Evolutionary conservation across 2,888 invertebrate species (phyloP).

Genomic region (Ryuthela nishihirai): DNA sequence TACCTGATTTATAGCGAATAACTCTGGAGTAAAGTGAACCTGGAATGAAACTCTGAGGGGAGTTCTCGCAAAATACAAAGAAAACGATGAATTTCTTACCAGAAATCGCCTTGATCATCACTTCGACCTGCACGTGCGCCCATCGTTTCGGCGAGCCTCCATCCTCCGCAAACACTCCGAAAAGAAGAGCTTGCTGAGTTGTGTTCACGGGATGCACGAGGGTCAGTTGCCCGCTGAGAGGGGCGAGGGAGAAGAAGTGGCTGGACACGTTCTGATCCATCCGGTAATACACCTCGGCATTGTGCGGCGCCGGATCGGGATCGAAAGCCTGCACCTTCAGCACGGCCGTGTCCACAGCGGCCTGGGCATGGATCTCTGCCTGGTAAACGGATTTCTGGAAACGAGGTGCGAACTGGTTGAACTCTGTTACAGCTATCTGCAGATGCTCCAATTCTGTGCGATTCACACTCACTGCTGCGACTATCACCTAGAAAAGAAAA

Average conservation of each 20-base stretch:
- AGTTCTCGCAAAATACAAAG: no score
- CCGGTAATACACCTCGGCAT: constrained; percentile 38
- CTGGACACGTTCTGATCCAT: constrained; percentile 27
- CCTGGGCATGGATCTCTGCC: constrained; percentile 15
- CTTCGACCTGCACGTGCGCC: constrained; percentile 21
- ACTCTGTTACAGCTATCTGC: constrained; percentile 33
- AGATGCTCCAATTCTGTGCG: constrained; percentile 24
- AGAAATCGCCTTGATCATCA: constrained; percentile 30
- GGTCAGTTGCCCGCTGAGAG: constrained; percentile 26
- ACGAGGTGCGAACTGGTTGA: constrained; percentile 35
- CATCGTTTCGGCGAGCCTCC: constrained; percentile 40
- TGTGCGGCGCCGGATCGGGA: constrained; percentile 28
- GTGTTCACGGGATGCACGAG: constrained; percentile 17
- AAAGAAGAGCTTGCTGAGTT: background rate
- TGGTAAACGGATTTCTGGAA: constrained; percentile 25
- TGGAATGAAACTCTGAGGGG: no score
- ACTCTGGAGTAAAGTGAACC: no score
- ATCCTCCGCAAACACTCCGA: constrained; percentile 40
- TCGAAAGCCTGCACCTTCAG: constrained; percentile 29
- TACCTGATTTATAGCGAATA: no score
- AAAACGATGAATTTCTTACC: constrained; percentile 22
- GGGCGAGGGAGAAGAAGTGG: constrained; percentile 23
- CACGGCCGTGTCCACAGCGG: constrained; percentile 14
- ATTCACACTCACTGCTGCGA: constrained; percentile 25
- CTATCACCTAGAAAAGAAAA: constrained; percentile 30